Evolutionary conservation across 2,888 invertebrate genomes (phyloP).

Genomic region (Lycia hirtaria): DNA sequence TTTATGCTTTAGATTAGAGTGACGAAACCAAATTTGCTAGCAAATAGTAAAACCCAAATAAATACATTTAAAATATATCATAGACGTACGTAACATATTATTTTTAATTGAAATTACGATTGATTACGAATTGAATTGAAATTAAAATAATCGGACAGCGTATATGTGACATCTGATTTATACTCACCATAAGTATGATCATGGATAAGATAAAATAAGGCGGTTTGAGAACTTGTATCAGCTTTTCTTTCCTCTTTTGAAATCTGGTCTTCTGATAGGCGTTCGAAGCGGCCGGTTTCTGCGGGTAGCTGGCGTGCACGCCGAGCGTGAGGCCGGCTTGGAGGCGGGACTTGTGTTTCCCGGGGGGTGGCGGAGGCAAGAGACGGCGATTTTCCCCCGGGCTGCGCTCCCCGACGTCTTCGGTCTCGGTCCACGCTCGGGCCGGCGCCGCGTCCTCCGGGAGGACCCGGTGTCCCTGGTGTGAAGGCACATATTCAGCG

Average conservation of each 20-base stretch:
- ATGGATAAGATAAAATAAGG: slow-evolving; percentile 76
- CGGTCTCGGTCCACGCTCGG: slow-evolving; percentile 69
- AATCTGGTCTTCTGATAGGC: slow-evolving; percentile 56
- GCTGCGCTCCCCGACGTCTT: slow-evolving; percentile 53
- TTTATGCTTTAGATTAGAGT: too few species aligned
- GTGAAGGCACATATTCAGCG: slow-evolving; percentile 43
- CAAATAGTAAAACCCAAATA: too few species aligned
- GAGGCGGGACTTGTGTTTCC: slow-evolving; percentile 52
- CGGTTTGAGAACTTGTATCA: slow-evolving; percentile 65
- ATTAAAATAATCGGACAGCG: background rate
- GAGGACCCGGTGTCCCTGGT: slow-evolving; percentile 58
- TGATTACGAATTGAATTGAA: too few species aligned
- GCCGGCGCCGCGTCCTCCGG: slow-evolving; percentile 57
- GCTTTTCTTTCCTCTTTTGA: slow-evolving; percentile 66
- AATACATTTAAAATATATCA: too few species aligned
- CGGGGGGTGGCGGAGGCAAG: slow-evolving; percentile 48
- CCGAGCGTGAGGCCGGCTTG: slow-evolving; percentile 69
- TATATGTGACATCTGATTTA: background rate
- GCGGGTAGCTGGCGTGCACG: slow-evolving; percentile 51
- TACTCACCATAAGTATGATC: slow-evolving; percentile 73
- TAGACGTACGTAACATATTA: too few species aligned
- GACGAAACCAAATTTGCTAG: too few species aligned
- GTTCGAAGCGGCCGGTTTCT: slow-evolving; percentile 35
- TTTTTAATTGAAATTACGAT: too few species aligned
- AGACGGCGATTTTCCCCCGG: slow-evolving; percentile 67